phyloP scores from a whole-genome alignment of 2,888 invertebrate genomes.

The Congeria kusceri region DNA sequence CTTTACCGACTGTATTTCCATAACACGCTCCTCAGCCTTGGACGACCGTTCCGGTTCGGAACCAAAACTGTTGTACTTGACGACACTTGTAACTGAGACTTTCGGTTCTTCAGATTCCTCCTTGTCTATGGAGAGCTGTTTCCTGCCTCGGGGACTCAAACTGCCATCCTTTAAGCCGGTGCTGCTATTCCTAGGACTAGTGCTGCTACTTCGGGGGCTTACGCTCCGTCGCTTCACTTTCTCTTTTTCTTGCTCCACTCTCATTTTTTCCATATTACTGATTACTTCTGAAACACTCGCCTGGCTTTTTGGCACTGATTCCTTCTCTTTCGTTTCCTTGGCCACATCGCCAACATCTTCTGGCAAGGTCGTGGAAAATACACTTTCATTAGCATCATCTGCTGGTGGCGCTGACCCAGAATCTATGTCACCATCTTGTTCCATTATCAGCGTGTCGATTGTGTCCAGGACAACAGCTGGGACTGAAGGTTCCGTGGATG shows the following conservation, averaged over 20 bases:
- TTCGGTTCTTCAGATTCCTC: slow-evolving; percentile 13
- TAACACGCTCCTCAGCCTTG: slow-evolving; percentile 44
- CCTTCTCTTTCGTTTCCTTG: slow-evolving; percentile 27
- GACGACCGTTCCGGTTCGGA: not conserved
- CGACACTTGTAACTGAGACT: slow-evolving; percentile 19
- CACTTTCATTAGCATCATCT: slow-evolving; percentile 5
- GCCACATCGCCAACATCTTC: slow-evolving; percentile 27
- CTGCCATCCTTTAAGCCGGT: slow-evolving; percentile 5
- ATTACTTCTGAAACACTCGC: slow-evolving; percentile 62
- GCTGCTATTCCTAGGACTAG: slow-evolving; percentile 16
- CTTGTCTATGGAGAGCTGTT: slow-evolving; percentile 6
- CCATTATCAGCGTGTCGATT: slow-evolving; percentile 78
- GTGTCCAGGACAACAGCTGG: slow-evolving; percentile 83
- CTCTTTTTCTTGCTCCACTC: slow-evolving; percentile 33
- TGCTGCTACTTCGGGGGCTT: slow-evolving; percentile 21
- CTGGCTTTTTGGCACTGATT: slow-evolving; percentile 29
- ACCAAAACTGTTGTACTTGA: slow-evolving; percentile 23
- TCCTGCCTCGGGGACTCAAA: slow-evolving; percentile 22
- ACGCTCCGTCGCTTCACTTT: slow-evolving; percentile 14
- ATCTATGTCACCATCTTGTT: slow-evolving; percentile 44
- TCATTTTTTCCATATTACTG: slow-evolving; percentile 53
- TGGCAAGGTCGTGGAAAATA: no score
- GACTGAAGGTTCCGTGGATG: slow-evolving; percentile 81
- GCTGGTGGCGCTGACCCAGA: not conserved
- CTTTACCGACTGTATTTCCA: slow-evolving; percentile 75